These are phyloP conservation scores for Melinopterus prodromus DNA, from an alignment of 2,888 invertebrate species.

Conservation along the genomic window DNA sequence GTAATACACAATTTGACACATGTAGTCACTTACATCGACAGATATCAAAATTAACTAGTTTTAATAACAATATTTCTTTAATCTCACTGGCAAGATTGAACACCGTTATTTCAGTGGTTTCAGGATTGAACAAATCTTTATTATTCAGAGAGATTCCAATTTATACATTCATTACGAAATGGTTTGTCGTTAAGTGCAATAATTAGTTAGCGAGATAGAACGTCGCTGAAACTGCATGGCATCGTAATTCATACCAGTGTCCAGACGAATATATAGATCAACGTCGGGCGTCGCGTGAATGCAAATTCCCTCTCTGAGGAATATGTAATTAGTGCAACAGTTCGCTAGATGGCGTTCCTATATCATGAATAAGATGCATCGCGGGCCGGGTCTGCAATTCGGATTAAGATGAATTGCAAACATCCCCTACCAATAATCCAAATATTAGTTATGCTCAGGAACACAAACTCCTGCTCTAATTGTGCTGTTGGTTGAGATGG, in stretches of 20 bases:
- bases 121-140: too few relatives aligned
- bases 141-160: neutral
- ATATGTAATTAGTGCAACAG: constrained; percentile 19
- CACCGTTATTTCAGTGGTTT: too few relatives aligned
- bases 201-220: neutral
- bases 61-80: too few relatives aligned
- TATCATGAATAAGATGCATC: neutral
- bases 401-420: constrained; percentile 4
- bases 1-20: too few relatives aligned
- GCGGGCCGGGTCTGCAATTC: neutral
- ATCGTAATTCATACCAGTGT: neutral
- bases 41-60: too few relatives aligned
- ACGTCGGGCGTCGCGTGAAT: constrained; percentile 7
- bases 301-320: constrained; percentile 20
- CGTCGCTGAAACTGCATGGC: neutral
- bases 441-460: neutral
- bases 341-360: too few relatives aligned
- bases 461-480: neutral
- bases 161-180: neutral
- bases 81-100: too few relatives aligned
- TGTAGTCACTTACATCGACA: too few relatives aligned
- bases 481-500: too few relatives aligned
- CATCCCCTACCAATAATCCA: neutral
- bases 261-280: neutral
- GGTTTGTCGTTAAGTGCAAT: neutral